Evolutionary conservation across 2,797 vertebrate genomes (phyloP).

Genomic region (Mionectes olivaceus): DNA sequence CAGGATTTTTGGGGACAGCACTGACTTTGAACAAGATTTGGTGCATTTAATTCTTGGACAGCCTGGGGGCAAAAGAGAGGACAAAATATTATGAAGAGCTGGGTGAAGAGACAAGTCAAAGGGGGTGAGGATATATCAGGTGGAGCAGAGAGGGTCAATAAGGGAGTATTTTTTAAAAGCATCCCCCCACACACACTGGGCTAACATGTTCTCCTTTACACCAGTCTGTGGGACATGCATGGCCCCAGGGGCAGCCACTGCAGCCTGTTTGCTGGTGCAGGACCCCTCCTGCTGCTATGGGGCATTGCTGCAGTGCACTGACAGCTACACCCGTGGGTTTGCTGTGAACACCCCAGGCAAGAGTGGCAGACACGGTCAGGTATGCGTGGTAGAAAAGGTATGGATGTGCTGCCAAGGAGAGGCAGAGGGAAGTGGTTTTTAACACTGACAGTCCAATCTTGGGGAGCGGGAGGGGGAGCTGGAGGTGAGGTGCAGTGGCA

Average conservation of each 20-base stretch:
- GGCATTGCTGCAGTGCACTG: accelerated
- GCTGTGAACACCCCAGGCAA: not conserved
- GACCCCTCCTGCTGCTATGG: not conserved
- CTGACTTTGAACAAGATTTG: not conserved
- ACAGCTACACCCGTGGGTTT: accelerated
- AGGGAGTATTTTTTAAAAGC: accelerated
- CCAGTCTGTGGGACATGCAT: accelerated
- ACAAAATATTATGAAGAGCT: not conserved
- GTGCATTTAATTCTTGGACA: not conserved
- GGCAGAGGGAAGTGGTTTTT: not conserved
- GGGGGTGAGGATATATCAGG: not conserved
- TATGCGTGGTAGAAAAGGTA: accelerated
- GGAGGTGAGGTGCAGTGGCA: not conserved
- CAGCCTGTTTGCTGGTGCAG: not conserved
- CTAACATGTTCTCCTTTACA: not conserved
- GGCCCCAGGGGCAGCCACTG: not conserved
- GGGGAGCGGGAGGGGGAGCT: not conserved
- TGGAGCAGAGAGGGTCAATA: accelerated
- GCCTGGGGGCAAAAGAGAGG: not conserved
- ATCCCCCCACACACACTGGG: accelerated
- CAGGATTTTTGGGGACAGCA: not conserved
- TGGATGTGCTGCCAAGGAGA: not conserved
- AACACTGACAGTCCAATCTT: accelerated
- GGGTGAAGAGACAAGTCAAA: not conserved
- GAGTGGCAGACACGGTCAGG: not conserved